Evolutionary conservation across 2,797 vertebrate genomes (phyloP).

Genomic region (Helostoma temminkii): DNA sequence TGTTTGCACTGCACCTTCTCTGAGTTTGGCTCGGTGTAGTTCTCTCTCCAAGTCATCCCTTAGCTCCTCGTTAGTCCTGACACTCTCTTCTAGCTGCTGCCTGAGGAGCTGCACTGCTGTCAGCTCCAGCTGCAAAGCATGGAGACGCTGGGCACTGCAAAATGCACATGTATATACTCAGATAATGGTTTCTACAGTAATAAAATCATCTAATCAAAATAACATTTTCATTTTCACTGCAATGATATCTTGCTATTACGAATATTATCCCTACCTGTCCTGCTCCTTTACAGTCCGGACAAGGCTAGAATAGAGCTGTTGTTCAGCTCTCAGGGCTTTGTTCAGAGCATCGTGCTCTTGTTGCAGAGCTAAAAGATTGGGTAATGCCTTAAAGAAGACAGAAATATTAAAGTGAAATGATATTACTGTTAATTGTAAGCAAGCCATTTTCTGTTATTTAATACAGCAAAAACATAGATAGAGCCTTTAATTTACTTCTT

Average conservation of each 20-base stretch:
- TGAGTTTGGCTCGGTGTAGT: conserved; percentile 84
- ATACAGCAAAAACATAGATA: neutral
- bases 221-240: neutral
- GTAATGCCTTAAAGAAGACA: conserved; percentile 64
- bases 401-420: conserved; percentile 1
- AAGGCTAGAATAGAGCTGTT: conserved; percentile 90
- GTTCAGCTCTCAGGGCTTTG: conserved; percentile 89
- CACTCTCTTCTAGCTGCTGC: conserved; percentile 89
- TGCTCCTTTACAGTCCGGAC: conserved; percentile 90
- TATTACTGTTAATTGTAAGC: conserved; percentile 10
- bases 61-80: conserved; percentile 88
- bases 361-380: conserved; percentile 70
- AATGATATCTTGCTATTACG: neutral
- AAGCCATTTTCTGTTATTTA: neutral
- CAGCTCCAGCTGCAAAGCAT: conserved; percentile 89
- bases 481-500: conserved; percentile 74
- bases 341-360: conserved; percentile 88
- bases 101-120: conserved; percentile 87
- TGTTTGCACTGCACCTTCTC: conserved; percentile 87
- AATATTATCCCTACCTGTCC: conserved; percentile 85
- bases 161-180: conserved; percentile 3
- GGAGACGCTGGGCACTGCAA: conserved; percentile 78
- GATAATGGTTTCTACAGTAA: neutral
- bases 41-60: conserved; percentile 89
- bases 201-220: neutral